phyloP scores from a whole-genome alignment of 1,140 invertebrate species.

The Dicyema japonicum region DNA sequence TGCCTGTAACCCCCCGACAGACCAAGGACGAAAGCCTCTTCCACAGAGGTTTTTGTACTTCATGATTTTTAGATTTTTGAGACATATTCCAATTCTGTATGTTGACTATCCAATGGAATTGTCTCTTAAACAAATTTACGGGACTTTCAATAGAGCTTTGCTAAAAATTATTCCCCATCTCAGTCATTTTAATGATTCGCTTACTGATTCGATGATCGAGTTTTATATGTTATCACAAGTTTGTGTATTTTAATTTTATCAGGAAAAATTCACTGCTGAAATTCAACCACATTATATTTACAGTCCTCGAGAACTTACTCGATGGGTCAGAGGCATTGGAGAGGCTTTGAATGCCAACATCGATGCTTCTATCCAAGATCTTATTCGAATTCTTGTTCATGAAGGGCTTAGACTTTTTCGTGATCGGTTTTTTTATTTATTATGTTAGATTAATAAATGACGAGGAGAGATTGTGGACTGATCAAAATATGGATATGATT shows the following conservation, averaged over 20 bases:
- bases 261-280: constrained; percentile 83
- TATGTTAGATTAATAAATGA: constrained; percentile 47
- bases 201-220: constrained; percentile 94
- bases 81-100: constrained; percentile 86
- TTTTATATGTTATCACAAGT: constrained; percentile 71
- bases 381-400: constrained; percentile 85
- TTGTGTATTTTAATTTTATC: constrained; percentile 3
- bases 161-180: constrained; percentile 53
- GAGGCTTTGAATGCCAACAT: constrained; percentile 77
- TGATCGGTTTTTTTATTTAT: constrained; percentile 20
- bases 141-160: constrained; percentile 87
- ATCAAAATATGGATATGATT: constrained; percentile 73
- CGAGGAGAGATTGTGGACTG: constrained; percentile 71
- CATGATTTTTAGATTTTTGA: constrained; percentile 26
- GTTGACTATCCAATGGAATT: constrained; percentile 95
- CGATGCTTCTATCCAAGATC: constrained; percentile 49
- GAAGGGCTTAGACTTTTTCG: constrained; percentile 88
- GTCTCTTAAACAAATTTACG: constrained; percentile 65
- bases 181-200: constrained; percentile 58
- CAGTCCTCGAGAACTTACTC: constrained; percentile 91
- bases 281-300: constrained; percentile 99
- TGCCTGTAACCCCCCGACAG: constrained; percentile 94
- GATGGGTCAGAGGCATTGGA: constrained; percentile 93
- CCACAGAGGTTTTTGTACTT: constrained; percentile 35
- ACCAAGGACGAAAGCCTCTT: constrained; percentile 82